A percentile compares a stretch with the other conserved stretches of the same genome.
Conservation (phyloP, 2,888 invertebrate species). For the Leptogaster cylindrica region DNA sequence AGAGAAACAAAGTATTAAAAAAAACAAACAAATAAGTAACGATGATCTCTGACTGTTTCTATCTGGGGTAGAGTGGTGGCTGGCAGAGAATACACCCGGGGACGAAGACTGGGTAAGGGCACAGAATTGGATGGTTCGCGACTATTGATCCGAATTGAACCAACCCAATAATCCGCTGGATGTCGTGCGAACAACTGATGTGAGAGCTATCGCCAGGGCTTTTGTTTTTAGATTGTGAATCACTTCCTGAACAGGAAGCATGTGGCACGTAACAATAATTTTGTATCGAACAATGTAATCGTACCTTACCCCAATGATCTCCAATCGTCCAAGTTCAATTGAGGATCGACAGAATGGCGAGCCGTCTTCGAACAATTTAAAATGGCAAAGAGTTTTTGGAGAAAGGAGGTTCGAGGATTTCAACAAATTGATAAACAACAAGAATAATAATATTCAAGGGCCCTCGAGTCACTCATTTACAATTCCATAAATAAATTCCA, state of each 20-base stretch:
- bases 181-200: constrained; percentile 36
- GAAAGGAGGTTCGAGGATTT: too few relatives aligned
- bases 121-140: neutral
- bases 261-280: constrained; percentile 15
- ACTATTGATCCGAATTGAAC: constrained; percentile 3
- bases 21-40: too few relatives aligned
- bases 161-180: neutral
- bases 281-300: constrained; percentile 22
- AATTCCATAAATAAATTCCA: neutral
- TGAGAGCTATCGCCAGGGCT: constrained; percentile 30
- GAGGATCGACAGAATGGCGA: neutral
- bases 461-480: neutral
- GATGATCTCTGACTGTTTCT: too few relatives aligned
- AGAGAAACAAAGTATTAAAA: too few relatives aligned
- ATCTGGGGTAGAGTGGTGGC: neutral
- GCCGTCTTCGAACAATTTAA: neutral
- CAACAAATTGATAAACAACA: neutral
- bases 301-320: neutral
- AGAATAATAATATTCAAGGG: neutral
- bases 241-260: constrained; percentile 40
- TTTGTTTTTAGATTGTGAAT: constrained; percentile 24
- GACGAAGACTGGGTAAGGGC: neutral
- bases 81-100: constrained; percentile 2
- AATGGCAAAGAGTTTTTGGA: neutral
- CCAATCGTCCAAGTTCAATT: constrained; percentile 6